Evolutionary conservation across 1,140 invertebrate species (phyloP).

Genomic region (Pseudomyrmex gracilis): DNA sequence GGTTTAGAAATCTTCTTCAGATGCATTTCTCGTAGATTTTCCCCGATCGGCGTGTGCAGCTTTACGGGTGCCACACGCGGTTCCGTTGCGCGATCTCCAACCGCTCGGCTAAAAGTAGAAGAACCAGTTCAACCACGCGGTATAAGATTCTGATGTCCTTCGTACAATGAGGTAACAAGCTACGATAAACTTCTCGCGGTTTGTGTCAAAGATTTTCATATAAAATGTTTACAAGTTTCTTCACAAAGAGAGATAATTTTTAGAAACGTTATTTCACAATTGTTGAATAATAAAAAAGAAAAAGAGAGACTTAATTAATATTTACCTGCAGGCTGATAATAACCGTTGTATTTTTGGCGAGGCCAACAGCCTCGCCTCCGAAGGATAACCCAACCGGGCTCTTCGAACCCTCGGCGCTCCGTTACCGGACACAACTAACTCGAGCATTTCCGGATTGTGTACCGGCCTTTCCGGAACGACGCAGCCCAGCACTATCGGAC

Average conservation of each 20-base stretch:
- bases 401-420: slow-evolving; percentile 82
- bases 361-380: slow-evolving; percentile 81
- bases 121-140: slow-evolving; percentile 63
- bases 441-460: slow-evolving; percentile 84
- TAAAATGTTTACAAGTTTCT: neutral
- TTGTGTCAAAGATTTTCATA: neutral
- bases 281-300: neutral
- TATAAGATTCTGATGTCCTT: slow-evolving; percentile 23
- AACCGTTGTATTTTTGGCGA: slow-evolving; percentile 84
- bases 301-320: neutral
- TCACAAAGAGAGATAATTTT: neutral
- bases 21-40: slow-evolving; percentile 81
- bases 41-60: slow-evolving; percentile 72
- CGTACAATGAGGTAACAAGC: neutral
- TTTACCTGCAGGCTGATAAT: slow-evolving; percentile 83
- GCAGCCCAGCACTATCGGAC: slow-evolving; percentile 84
- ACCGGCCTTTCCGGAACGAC: slow-evolving; percentile 83
- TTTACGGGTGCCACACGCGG: slow-evolving; percentile 82
- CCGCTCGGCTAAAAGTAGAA: slow-evolving; percentile 79
- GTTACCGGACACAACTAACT: slow-evolving; percentile 82
- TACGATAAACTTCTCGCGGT: too few species aligned
- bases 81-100: slow-evolving; percentile 83
- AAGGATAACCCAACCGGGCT: slow-evolving; percentile 83
- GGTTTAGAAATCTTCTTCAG: slow-evolving; percentile 83
- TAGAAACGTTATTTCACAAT: neutral